These are phyloP conservation scores for Belonocnema kinseyi DNA, from an alignment of 1,140 invertebrate genomes.

Conservation along the genomic window DNA sequence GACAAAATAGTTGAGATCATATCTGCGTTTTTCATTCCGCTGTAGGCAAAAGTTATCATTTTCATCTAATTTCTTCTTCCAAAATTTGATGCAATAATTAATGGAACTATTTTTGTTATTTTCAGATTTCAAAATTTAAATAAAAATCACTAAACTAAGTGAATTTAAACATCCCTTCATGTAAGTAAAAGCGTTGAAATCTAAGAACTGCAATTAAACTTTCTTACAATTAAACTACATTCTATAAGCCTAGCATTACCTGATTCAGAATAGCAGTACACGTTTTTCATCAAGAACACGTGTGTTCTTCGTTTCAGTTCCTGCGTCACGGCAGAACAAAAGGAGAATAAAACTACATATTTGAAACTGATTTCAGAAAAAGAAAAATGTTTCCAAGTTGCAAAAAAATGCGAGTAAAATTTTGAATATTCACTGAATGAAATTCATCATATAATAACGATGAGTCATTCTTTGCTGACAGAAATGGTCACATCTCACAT, in stretches of 20 bases:
- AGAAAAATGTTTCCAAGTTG: too few relatives aligned
- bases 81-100: too few relatives aligned
- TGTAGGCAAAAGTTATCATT: too few relatives aligned
- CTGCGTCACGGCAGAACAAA: not conserved
- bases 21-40: too few relatives aligned
- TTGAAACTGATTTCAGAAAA: not conserved
- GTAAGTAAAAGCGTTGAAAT: too few relatives aligned
- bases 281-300: not conserved
- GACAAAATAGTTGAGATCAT: too few relatives aligned
- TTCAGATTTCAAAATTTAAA: too few relatives aligned
- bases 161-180: too few relatives aligned
- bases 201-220: too few relatives aligned
- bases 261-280: not conserved
- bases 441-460: not conserved
- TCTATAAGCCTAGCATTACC: not conserved
- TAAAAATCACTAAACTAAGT: too few relatives aligned
- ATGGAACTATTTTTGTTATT: too few relatives aligned
- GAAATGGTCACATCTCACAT: slow-evolving; percentile 27
- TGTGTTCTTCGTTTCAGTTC: not conserved
- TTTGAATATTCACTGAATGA: not conserved
- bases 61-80: too few relatives aligned
- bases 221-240: not conserved
- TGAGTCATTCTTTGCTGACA: slow-evolving; percentile 28
- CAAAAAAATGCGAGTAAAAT: not conserved
- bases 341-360: not conserved